Conservation (phyloP, 2,113 vertebrate species). For the Eubucco bourcierii region DNA sequence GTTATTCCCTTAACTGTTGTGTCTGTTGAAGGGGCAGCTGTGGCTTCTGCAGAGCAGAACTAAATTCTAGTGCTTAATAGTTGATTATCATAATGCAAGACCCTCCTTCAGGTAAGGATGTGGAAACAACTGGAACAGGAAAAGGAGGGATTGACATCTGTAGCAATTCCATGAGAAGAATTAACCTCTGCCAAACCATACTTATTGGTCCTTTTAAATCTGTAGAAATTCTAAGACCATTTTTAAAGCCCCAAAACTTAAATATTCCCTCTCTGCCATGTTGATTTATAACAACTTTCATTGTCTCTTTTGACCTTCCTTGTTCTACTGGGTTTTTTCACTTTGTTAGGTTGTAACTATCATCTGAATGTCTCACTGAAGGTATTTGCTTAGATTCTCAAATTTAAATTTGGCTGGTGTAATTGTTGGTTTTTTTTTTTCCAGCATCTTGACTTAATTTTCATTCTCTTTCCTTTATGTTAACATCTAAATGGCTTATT, state of each 20-base stretch:
- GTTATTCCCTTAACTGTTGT: neutral
- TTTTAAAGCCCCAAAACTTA: neutral
- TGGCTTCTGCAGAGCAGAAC: neutral
- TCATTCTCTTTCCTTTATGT: neutral
- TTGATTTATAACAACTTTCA: neutral
- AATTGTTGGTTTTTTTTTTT: neutral
- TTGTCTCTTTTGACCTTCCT: neutral
- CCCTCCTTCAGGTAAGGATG: neutral
- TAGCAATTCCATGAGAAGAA: neutral
- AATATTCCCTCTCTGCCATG: neutral
- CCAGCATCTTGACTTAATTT: neutral
- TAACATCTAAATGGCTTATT: neutral
- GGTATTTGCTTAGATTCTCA: neutral
- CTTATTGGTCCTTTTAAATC: neutral
- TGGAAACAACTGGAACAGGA: neutral
- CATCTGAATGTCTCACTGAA: neutral
- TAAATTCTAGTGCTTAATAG: neutral
- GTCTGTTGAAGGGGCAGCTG: neutral
- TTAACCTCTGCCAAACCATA: neutral
- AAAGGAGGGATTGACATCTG: neutral
- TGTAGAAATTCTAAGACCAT: neutral
- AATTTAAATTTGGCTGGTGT: neutral
- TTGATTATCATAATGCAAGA: neutral
- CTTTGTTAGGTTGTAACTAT: neutral
- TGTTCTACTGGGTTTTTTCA: neutral